These are phyloP conservation scores for Anhinga rufa DNA, from an alignment of 2,113 vertebrate species.

Conservation along the genomic window DNA sequence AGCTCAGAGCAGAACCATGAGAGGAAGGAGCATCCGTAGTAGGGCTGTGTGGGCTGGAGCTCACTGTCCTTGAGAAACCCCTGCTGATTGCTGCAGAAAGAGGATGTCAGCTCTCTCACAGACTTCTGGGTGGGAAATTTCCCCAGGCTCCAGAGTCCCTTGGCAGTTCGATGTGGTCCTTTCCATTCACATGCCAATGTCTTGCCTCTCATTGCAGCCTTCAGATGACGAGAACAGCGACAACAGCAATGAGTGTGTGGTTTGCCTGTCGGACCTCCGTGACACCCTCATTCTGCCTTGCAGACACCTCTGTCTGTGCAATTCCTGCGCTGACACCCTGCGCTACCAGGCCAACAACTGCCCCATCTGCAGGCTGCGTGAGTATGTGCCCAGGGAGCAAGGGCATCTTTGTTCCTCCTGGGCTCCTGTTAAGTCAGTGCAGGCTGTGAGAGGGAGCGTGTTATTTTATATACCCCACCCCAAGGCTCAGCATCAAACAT, in stretches of 20 bases:
- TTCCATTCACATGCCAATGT: neutral
- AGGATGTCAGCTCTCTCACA: neutral
- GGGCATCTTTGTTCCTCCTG: neutral
- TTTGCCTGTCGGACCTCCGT: slow-evolving; percentile 91
- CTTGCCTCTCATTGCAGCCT: slow-evolving; percentile 70
- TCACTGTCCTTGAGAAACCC: neutral
- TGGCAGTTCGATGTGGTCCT: neutral
- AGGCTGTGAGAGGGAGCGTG: neutral
- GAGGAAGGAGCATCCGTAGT: neutral
- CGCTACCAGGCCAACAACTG: slow-evolving; percentile 98
- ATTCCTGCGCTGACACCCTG: slow-evolving; percentile 91
- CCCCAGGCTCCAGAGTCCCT: neutral
- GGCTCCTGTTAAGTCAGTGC: neutral
- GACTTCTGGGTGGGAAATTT: neutral
- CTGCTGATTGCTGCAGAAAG: neutral
- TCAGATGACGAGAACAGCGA: slow-evolving; percentile 95
- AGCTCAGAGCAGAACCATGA: neutral
- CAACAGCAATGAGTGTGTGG: slow-evolving; percentile 97
- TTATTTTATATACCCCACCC: neutral
- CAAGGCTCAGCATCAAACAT: neutral
- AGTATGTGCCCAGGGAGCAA: slow-evolving; percentile 44
- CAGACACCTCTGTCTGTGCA: slow-evolving; percentile 93
- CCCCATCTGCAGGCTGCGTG: slow-evolving; percentile 95
- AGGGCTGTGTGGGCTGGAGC: neutral
- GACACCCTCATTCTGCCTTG: slow-evolving; percentile 95